Base-by-base conservation (phyloP, 2,888 invertebrate genomes). In the Apotomis turbidana region DNA sequence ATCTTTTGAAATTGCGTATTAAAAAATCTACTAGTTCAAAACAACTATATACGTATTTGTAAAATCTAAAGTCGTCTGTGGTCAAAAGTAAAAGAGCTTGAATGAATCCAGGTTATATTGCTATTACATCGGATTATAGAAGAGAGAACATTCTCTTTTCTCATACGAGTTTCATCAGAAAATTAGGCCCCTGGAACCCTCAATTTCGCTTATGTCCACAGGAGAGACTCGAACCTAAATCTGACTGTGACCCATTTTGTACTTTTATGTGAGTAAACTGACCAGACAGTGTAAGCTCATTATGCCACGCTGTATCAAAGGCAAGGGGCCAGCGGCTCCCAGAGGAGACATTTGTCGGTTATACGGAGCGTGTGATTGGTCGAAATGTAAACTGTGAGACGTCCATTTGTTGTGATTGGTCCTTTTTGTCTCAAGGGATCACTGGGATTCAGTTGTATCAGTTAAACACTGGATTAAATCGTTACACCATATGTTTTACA, bases 361-460 rank as follows among this genome's bases (percentile, higher is more conserved):
- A 67, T 66, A 66, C 64, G 66, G 13, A 49, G 49, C 27, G 13
- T 49, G 66, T 67, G 66, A 67, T 67, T 67, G 66, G 66, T 67
- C 46, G 57, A 58, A 58, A 58, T 67, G 46, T 58, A 58, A 67
- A 67, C 57, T 9, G 66, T n/a, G 13, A 49, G 13, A 46, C 57
- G 6, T n/a, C 5, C 36, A 58, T 49, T 49, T 67, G 66, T 58
- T 67, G 49, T 27, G n/a, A 67, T 58, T 67, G 57, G 46, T 46
- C n/a, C 46, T 58, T 38, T 67, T 57, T 10, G 49, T 49, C 49
- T 49, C 49, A 49, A 9, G 49, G 49, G 49, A 49, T 49, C 3
- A 49, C 49, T 44, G 64, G 12, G 44, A 55, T 13, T 41, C 41
- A 41, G 66, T 36, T 46, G 46, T 58, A 6, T n/a, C 49, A 49